Evolutionary conservation across 2,797 vertebrate species (phyloP), one percentile per base, ranked within the genome.

Genomic region (Babyrousa celebensis): DNA sequence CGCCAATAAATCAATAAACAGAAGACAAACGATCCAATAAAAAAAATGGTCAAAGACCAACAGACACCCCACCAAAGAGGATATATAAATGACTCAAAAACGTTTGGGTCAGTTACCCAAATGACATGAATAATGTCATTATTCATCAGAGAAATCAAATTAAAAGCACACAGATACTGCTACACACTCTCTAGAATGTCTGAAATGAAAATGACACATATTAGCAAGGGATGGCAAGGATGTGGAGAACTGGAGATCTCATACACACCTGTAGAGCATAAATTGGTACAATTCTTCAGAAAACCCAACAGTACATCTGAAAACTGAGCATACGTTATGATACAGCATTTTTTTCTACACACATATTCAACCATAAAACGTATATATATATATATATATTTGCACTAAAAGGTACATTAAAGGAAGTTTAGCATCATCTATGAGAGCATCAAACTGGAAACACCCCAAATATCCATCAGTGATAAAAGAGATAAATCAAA

Each of bases 61-160:
- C 11, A 43, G 3, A 25, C 10, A 60, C 20, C 54, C 11, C 10
- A 25, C 16, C 11, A 29, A 90, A 65, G 27, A 90, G 48, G 20
- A n/a, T 43, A 36, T 4, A 29, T 62, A 82, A 79, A 58, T 54
- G 14, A 65, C 7, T 3, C 56, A 48, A 20, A 68, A 79, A 77
- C 43, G 43, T 48, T 48, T 48, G 43, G 7, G 43, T 48, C 43
- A 48, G 9, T 48, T 7, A 48, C 43, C 43, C 43, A 6, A 10
- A 48, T 48, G 43, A 48, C 43, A 48, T 48, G 43, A 48, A 48
- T 48, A 43, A 71, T 52, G 16, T 52, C 48, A 80, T 70, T 56
- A 62, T 68, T 94, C 67, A 56, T 88, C 52, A 91, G 27, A 75
- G 72, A 91, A 60, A 84, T 17, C 23, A 52, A 85, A 79, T 68